A percentile compares a stretch with the other conserved stretches of the same genome.
These are phyloP conservation scores for Centroberyx gerrardi DNA, from an alignment of 2,797 vertebrate species.

Conservation along the genomic window DNA sequence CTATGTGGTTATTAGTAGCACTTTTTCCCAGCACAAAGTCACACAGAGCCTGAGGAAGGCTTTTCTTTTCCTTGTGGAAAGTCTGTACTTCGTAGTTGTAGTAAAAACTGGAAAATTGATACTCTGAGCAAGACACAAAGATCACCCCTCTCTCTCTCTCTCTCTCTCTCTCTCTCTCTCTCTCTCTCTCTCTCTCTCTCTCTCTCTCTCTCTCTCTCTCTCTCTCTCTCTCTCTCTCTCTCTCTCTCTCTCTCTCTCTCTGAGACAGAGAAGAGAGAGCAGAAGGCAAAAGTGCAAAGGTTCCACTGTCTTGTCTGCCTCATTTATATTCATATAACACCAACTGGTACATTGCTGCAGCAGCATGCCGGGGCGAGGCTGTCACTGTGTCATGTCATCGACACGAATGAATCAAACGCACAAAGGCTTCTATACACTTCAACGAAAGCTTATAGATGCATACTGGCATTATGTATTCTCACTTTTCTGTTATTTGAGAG, in stretches of 20 bases:
- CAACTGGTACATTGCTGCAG: slow-evolving; percentile 2
- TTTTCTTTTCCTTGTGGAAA: slow-evolving; percentile 12
- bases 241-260: background rate
- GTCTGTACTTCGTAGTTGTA: slow-evolving; percentile 15
- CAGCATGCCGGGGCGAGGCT: background rate
- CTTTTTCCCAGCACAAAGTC: slow-evolving; percentile 32
- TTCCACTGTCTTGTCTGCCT: background rate
- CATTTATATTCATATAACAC: slow-evolving; percentile 13
- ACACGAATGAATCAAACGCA: background rate
- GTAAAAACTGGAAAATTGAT: slow-evolving; percentile 26
- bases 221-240: background rate
- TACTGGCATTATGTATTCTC: background rate
- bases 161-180: background rate
- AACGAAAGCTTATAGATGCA: background rate
- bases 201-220: background rate
- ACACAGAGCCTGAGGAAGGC: background rate
- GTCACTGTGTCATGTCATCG: background rate
- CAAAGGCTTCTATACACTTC: background rate
- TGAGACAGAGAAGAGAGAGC: background rate
- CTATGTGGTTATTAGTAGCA: slow-evolving; percentile 37
- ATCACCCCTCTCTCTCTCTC: background rate
- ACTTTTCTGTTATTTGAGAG: background rate
- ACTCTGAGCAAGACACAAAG: background rate
- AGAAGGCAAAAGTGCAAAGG: background rate
- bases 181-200: no score